phyloP scores from a whole-genome alignment of 1,140 invertebrate species.

The Bombus sylvicola region DNA sequence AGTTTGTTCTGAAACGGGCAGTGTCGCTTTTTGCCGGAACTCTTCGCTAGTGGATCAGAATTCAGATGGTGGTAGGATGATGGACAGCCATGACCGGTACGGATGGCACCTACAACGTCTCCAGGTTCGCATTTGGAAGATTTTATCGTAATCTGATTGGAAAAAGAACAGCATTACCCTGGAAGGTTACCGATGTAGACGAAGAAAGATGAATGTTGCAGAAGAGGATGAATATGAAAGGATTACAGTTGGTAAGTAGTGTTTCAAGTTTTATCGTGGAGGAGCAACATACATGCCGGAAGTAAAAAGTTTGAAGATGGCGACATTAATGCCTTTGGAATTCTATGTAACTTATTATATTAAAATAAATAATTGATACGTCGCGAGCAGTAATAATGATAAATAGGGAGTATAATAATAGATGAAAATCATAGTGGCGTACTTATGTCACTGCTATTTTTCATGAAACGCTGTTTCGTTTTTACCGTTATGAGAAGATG shows the following conservation, averaged over 20 bases:
- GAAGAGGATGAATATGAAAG: background rate
- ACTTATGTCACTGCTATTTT: too few species aligned
- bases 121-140: background rate
- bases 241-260: background rate
- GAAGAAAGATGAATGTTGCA: background rate
- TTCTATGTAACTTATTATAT: background rate
- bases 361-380: background rate
- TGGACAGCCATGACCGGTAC: background rate
- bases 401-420: background rate
- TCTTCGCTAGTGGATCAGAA: conserved; percentile 15
- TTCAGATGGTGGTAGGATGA: conserved; percentile 43
- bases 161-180: background rate
- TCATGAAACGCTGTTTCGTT: background rate
- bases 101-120: conserved; percentile 16
- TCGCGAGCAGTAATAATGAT: background rate
- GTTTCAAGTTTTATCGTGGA: background rate
- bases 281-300: too few species aligned
- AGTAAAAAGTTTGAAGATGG: background rate
- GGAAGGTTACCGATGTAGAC: background rate
- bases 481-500: background rate
- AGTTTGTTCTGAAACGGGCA: conserved; percentile 6
- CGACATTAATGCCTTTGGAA: background rate
- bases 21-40: conserved; percentile 2
- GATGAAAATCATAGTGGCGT: background rate
- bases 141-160: conserved; percentile 1